A percentile compares a stretch with the other conserved stretches of the same genome.
These are phyloP conservation scores for Embiotoca jacksoni DNA, from an alignment of 2,113 vertebrate genomes.

Conservation along the genomic window DNA sequence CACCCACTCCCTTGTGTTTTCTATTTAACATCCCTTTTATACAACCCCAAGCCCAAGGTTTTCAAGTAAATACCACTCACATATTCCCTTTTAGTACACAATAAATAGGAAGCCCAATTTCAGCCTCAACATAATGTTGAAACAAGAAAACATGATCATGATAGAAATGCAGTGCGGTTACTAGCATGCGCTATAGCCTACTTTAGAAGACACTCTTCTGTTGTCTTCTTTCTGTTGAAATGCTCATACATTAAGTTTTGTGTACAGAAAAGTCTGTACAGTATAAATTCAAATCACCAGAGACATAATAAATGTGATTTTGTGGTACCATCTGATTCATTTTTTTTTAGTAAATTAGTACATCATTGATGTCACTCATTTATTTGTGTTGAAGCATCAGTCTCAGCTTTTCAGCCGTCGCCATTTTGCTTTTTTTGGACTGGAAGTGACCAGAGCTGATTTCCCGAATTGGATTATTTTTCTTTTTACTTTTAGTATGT, in stretches of 20 bases:
- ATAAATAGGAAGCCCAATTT: slow-evolving; percentile 28
- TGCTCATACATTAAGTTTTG: background rate
- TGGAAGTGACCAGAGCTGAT: too few relatives aligned
- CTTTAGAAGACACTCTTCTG: background rate
- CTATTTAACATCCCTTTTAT: slow-evolving; percentile 39
- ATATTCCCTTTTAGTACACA: slow-evolving; percentile 56
- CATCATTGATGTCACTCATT: background rate
- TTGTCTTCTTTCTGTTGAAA: background rate
- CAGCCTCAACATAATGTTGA: background rate
- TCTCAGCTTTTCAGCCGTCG: too few relatives aligned
- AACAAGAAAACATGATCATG: slow-evolving; percentile 23
- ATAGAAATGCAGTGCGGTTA: background rate
- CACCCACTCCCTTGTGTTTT: slow-evolving; percentile 24
- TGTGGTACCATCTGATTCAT: background rate
- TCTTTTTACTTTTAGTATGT: too few relatives aligned
- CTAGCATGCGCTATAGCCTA: background rate
- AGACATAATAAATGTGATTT: slow-evolving; percentile 7
- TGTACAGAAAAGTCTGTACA: background rate
- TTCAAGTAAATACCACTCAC: slow-evolving; percentile 52
- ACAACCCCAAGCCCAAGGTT: slow-evolving; percentile 10
- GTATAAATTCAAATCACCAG: background rate
- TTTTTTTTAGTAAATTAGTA: background rate
- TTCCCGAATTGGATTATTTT: too few relatives aligned
- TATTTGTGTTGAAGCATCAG: background rate
- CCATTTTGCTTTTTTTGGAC: too few relatives aligned